Evolutionary conservation across 2,888 invertebrate species (phyloP).

Genomic region (Heliconius sara): DNA sequence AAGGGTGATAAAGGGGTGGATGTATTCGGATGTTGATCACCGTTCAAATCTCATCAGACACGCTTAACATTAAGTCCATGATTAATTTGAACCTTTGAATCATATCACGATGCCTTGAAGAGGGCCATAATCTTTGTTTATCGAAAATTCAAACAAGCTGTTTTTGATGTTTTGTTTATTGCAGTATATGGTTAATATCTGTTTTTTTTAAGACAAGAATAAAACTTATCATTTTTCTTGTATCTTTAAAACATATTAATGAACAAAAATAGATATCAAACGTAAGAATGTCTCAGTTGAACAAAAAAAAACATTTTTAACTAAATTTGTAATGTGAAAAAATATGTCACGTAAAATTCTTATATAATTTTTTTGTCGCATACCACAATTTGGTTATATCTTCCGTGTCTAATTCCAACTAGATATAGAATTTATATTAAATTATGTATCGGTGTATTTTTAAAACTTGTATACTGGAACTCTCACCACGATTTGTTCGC

Average conservation of each 20-base stretch:
- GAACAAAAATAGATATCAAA: neutral
- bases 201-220: neutral
- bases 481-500: neutral
- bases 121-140: conserved; percentile 33
- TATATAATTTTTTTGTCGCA: neutral
- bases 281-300: neutral
- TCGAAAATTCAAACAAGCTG: neutral
- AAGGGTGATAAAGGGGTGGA: conserved; percentile 26
- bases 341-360: no score
- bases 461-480: neutral
- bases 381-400: neutral
- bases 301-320: neutral
- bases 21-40: conserved; percentile 43
- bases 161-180: neutral
- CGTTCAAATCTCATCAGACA: conserved; percentile 46
- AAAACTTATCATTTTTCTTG: no score
- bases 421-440: neutral
- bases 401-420: neutral
- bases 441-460: neutral
- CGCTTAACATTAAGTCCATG: conserved; percentile 51
- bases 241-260: no score
- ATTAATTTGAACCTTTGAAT: conserved; percentile 53
- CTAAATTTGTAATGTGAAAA: neutral
- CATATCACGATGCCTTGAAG: conserved; percentile 46
- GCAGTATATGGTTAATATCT: neutral